These are phyloP conservation scores for Dendrolimus pini DNA, from an alignment of 2,888 invertebrate genomes.

Conservation along the genomic window DNA sequence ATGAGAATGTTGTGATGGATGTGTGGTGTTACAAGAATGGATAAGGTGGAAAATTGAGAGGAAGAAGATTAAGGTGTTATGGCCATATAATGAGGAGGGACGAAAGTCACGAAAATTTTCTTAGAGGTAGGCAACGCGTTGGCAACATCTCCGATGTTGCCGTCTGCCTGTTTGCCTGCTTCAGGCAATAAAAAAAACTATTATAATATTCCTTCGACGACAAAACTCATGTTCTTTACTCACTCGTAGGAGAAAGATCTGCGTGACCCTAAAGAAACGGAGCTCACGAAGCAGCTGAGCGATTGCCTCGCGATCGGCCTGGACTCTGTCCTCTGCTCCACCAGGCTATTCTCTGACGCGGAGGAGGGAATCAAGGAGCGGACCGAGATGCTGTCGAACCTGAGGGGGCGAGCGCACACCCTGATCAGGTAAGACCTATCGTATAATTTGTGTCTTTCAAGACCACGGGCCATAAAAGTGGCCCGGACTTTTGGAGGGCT, in stretches of 20 bases:
- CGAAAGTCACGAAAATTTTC: too few species aligned
- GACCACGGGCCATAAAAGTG: too few species aligned
- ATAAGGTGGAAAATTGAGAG: too few species aligned
- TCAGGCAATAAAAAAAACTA: neutral
- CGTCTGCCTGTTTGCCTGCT: neutral
- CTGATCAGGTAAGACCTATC: constrained; percentile 46
- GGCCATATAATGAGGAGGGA: too few species aligned
- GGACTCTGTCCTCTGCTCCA: constrained; percentile 45
- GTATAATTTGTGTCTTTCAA: neutral
- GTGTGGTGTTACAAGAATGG: too few species aligned
- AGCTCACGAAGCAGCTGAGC: constrained; percentile 39
- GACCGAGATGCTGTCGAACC: constrained; percentile 17
- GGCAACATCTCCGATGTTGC: neutral
- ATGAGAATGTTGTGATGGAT: too few species aligned
- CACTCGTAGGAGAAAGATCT: constrained; percentile 45
- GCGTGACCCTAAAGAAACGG: constrained; percentile 39
- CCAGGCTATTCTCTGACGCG: constrained; percentile 26
- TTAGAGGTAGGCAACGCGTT: too few species aligned
- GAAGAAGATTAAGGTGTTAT: too few species aligned
- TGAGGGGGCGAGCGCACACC: constrained; percentile 41
- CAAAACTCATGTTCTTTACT: too few species aligned
- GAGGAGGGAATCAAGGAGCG: constrained; percentile 17
- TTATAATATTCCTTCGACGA: too few species aligned
- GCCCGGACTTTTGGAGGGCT: too few species aligned
- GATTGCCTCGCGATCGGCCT: constrained; percentile 49